phyloP scores from a whole-genome alignment of 2,113 vertebrate genomes.

The Chrysochloris asiatica region DNA sequence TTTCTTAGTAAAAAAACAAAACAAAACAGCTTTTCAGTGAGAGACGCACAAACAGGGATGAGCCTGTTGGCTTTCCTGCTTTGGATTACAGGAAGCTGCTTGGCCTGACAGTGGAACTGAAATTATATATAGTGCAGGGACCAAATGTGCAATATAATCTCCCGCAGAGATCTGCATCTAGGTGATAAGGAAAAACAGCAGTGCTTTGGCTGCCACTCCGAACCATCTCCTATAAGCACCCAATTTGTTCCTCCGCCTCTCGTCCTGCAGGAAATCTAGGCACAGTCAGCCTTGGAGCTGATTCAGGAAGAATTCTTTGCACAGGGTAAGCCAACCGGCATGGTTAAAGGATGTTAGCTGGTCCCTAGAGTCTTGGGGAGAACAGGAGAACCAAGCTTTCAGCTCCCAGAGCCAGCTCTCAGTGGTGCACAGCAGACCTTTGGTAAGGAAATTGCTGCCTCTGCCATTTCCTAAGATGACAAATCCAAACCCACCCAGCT shows the following conservation, averaged over 20 bases:
- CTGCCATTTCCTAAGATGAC: background rate
- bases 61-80: background rate
- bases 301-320: fast-evolving
- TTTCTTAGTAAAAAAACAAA: background rate
- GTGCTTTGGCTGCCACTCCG: background rate
- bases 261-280: background rate
- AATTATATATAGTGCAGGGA: fast-evolving
- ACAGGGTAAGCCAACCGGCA: fast-evolving
- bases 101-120: background rate
- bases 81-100: background rate
- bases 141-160: background rate
- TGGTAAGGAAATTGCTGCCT: background rate
- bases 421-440: background rate
- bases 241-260: too few relatives aligned
- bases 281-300: background rate
- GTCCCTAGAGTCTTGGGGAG: background rate
- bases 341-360: background rate
- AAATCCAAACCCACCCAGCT: background rate
- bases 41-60: background rate
- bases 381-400: background rate
- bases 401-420: background rate
- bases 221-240: too few relatives aligned
- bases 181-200: background rate
- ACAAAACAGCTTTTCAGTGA: background rate
- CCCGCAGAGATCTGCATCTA: background rate